Evolutionary conservation across 1,140 invertebrate species (phyloP), one percentile per base, ranked within the genome.

Genomic region (Sarcophaga peregrina): DNA sequence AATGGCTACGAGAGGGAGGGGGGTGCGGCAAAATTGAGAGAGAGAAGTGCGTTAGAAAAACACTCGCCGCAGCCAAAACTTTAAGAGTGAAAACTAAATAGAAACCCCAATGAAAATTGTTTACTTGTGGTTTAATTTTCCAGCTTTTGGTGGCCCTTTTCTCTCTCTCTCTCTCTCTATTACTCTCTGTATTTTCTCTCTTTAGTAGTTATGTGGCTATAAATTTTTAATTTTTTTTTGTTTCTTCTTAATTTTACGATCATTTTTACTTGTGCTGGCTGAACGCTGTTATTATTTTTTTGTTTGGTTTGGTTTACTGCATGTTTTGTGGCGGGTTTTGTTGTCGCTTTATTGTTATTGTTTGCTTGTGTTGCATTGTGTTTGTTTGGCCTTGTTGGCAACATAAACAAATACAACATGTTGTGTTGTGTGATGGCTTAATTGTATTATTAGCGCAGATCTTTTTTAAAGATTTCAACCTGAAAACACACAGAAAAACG

Each of bases 381-480:
- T 37, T 37, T 37, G 1, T 13, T 58, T 58, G 54, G 25, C 25
- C 25, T 37, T 58, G 54, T 11, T n/a, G n/a, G n/a, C 25, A 37
- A 37, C 54, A 58, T 58, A 58, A 58, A 58, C 54, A 58, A 58
- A 37, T 37, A n/a, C 54, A 58, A n/a, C 13, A 58, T 58, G 52
- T n/a, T n/a, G n/a, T n/a, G n/a, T 37, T 37, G 25, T 37, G 25
- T 58, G 54, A 58, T 58, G 52, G 62, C 62, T 68, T 68, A 68
- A 68, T 68, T 68, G 62, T 68, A 25, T 68, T 68, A 68, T 68
- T 68, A 68, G 62, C 25, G 25, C 62, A 68, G 62, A 68, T 68
- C 25, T 37, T 37, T 68, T 68, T 68, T 20, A 58, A 58, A 68
- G 62, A 68, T 68, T 68, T 68, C 62, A 68, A 25, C 17, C 17